Conservation (phyloP, 2,888 invertebrate genomes). For the Cryptops parisi region DNA sequence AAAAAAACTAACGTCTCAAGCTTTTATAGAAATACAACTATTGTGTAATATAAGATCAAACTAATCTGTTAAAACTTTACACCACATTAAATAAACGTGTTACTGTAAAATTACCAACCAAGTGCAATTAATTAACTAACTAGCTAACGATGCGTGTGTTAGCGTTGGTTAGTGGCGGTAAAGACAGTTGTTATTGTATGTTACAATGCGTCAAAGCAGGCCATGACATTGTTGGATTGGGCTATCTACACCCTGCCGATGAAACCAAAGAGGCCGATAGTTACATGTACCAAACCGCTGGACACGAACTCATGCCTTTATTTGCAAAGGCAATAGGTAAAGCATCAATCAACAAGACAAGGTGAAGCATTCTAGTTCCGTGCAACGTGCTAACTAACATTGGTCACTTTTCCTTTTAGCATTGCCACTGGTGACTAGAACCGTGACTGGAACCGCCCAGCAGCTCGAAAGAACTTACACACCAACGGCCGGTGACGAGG, state of each 20-base stretch:
- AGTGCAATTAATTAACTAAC: no score
- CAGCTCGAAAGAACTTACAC: conserved; percentile 62
- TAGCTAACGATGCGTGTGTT: conserved; percentile 9
- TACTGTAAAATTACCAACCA: no score
- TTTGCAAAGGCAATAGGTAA: conserved; percentile 88
- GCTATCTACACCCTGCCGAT: conserved; percentile 74
- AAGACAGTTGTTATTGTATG: conserved; percentile 99
- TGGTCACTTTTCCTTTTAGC: no score
- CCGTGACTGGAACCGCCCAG: conserved; percentile 70
- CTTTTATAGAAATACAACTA: no score
- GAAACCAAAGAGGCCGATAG: conserved; percentile 70
- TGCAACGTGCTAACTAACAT: no score
- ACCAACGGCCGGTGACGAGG: conserved; percentile 79
- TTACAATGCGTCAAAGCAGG: conserved; percentile 94
- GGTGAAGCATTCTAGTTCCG: no score
- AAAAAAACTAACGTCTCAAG: no score
- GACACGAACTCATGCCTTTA: conserved; percentile 80
- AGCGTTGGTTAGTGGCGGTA: conserved; percentile 65
- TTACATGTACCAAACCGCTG: conserved; percentile 99
- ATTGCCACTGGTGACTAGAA: conserved; percentile 74
- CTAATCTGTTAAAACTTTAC: no score
- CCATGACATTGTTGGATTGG: conserved; percentile 87
- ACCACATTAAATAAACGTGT: no score
- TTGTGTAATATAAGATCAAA: no score
- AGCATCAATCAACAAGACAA: no score